These are phyloP conservation scores for Toxotes lorentzi DNA, from an alignment of 2,797 vertebrate species.

Conservation along the genomic window DNA sequence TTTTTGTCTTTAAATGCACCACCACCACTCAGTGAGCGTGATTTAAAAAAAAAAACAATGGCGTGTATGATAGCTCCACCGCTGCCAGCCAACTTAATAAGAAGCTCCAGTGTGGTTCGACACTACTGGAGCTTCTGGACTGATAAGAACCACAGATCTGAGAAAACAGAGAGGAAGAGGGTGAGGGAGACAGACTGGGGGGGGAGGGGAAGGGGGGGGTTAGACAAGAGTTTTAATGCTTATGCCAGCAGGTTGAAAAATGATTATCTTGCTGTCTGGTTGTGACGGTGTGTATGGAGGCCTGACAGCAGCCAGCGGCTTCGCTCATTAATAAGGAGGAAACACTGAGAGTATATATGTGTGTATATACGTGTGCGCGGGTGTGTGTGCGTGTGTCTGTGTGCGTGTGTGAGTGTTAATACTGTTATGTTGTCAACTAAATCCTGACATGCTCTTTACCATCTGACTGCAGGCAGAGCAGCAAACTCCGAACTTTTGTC, in stretches of 20 bases:
- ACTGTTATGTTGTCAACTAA: constrained; percentile 59
- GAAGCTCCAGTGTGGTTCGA: constrained; percentile 60
- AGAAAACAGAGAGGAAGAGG: constrained; percentile 22
- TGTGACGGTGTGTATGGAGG: constrained; percentile 65
- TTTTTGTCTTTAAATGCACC: constrained; percentile 28
- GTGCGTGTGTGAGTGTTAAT: constrained; percentile 38
- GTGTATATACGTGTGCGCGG: constrained; percentile 15
- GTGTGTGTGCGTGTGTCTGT: background rate
- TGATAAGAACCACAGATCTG: constrained; percentile 65
- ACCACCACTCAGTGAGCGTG: constrained; percentile 32
- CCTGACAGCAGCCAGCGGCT: constrained; percentile 75
- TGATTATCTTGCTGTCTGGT: constrained; percentile 82
- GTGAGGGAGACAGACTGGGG: constrained; percentile 7
- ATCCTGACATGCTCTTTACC: constrained; percentile 71
- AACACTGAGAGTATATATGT: constrained; percentile 6
- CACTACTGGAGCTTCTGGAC: constrained; percentile 72
- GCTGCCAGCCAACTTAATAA: constrained; percentile 67
- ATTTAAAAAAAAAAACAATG: constrained; percentile 53
- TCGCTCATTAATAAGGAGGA: constrained; percentile 64
- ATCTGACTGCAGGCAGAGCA: constrained; percentile 62
- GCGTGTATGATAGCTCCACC: constrained; percentile 55
- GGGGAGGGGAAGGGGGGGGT: background rate
- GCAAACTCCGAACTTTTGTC: constrained; percentile 52
- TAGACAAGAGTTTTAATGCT: constrained; percentile 80
- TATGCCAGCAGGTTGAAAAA: constrained; percentile 86